These are phyloP conservation scores for Ylistrum balloti DNA, from an alignment of 1,140 invertebrate genomes.

Conservation along the genomic window DNA sequence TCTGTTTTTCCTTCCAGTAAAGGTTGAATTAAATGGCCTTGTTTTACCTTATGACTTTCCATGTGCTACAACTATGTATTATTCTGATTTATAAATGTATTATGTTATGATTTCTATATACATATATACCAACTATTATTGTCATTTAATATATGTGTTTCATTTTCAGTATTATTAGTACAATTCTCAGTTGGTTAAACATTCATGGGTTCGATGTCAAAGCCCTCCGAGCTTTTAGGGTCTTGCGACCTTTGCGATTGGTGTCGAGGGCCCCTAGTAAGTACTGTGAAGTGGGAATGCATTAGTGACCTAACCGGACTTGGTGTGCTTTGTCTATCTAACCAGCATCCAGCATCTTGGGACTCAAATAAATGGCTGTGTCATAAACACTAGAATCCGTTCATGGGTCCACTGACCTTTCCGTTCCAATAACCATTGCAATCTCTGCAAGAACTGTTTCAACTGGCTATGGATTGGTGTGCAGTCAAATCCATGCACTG, in stretches of 20 bases:
- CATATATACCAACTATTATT: constrained; percentile 52
- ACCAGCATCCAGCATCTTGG: constrained; percentile 37
- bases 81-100: constrained; percentile 2
- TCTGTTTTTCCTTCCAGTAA: constrained; percentile 17
- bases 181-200: constrained; percentile 93
- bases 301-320: constrained; percentile 38
- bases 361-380: constrained; percentile 27
- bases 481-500: not conserved
- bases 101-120: constrained; percentile 57
- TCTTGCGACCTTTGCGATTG: constrained; percentile 96
- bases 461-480: not conserved
- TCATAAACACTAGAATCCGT: constrained; percentile 30
- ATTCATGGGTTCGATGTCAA: constrained; percentile 99
- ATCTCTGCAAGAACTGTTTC: constrained; percentile 26
- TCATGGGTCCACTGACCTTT: constrained; percentile 31
- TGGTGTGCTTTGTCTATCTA: constrained; percentile 38
- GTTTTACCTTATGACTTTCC: not conserved
- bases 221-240: constrained; percentile 98
- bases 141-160: constrained; percentile 58
- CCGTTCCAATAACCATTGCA: not conserved
- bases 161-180: constrained; percentile 94
- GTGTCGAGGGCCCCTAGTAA: constrained; percentile 91
- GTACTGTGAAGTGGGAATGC: constrained; percentile 54
- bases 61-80: constrained; percentile 23
- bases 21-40: not conserved